Conservation (phyloP, 2,888 invertebrate genomes). For the Junonia oenone region DNA sequence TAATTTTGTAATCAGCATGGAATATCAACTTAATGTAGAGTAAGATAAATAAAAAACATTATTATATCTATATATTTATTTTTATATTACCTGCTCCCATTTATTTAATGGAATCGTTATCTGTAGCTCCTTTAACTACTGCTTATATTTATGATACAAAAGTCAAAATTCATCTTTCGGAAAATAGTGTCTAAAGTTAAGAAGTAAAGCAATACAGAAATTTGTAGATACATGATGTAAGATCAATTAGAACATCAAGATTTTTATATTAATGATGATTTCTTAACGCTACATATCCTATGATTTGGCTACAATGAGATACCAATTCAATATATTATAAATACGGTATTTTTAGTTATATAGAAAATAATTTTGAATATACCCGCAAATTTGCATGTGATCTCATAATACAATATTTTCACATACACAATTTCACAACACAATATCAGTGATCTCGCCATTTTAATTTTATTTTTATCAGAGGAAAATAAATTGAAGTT, state of each 20-base stretch:
- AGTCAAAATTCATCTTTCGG: conserved; percentile 1
- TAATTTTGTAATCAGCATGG: no score
- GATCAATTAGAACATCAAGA: neutral
- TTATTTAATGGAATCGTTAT: conserved; percentile 30
- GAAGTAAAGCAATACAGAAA: neutral
- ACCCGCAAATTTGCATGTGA: neutral
- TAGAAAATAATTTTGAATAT: neutral
- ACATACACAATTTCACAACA: no score
- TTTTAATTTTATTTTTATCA: no score
- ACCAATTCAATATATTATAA: neutral
- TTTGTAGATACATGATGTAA: neutral
- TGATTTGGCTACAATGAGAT: neutral
- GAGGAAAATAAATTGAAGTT: no score
- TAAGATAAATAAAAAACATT: conserved; percentile 24
- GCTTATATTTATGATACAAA: conserved; percentile 27
- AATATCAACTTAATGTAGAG: neutral
- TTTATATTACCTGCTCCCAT: conserved; percentile 45
- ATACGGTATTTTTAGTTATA: neutral
- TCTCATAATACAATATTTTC: no score
- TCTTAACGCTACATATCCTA: neutral
- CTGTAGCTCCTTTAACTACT: conserved; percentile 36
- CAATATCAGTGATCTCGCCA: no score
- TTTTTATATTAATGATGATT: neutral
- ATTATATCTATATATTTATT: conserved; percentile 26
- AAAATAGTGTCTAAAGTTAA: neutral